Evolutionary conservation across 2,797 vertebrate genomes (phyloP).

Genomic region (Geotrypetes seraphini): DNA sequence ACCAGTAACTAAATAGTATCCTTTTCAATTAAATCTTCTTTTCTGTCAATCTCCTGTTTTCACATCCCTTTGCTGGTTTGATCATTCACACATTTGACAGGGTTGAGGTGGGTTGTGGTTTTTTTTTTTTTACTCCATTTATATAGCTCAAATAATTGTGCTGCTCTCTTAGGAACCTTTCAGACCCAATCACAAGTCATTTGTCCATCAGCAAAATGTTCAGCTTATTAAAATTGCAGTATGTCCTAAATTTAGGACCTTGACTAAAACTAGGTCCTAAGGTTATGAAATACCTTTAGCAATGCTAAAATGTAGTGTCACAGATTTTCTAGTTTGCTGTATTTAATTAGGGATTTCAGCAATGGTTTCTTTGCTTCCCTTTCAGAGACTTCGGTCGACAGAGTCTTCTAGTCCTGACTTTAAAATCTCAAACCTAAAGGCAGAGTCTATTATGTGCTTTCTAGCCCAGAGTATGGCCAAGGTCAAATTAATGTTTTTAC

Average conservation of each 20-base stretch:
- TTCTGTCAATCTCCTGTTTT: too few relatives aligned
- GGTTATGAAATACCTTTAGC: constrained; percentile 10
- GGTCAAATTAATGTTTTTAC: too few relatives aligned
- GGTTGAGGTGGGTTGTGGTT: too few relatives aligned
- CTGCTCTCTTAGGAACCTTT: constrained; percentile 14
- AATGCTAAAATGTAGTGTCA: constrained; percentile 13
- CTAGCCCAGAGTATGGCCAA: too few relatives aligned
- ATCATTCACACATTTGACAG: too few relatives aligned
- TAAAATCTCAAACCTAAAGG: constrained; percentile 2
- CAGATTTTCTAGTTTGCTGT: constrained; percentile 7
- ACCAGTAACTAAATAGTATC: too few relatives aligned
- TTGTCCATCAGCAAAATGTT: constrained; percentile 12
- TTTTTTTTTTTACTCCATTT: constrained; percentile 3
- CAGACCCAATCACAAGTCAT: constrained; percentile 2
- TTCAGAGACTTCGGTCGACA: too few relatives aligned
- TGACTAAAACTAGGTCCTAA: not conserved
- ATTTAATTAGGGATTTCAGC: constrained; percentile 3
- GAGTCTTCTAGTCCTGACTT: constrained; percentile 4
- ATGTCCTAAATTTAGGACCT: constrained; percentile 19
- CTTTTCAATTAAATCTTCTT: too few relatives aligned
- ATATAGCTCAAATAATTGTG: constrained; percentile 16
- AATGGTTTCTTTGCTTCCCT: constrained; percentile 1
- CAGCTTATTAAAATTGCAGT: constrained; percentile 8
- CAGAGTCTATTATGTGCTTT: not conserved
- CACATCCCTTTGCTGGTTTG: too few relatives aligned